Conservation (phyloP, 2,113 vertebrate species). For the Muntiacus reevesi region DNA sequence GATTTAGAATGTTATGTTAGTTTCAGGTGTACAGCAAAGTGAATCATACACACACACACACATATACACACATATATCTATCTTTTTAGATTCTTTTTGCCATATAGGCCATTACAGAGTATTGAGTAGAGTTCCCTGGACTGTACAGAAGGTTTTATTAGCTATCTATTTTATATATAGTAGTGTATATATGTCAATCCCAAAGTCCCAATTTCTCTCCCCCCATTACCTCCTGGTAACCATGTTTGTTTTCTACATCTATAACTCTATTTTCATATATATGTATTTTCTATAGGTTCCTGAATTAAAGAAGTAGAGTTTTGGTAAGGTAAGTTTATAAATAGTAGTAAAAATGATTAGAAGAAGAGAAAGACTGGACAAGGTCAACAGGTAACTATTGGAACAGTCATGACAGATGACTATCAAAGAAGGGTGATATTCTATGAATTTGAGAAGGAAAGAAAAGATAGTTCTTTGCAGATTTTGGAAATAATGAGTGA, state of each 20-base stretch:
- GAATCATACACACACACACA: neutral
- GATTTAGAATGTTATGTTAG: neutral
- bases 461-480: neutral
- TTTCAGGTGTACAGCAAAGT: neutral
- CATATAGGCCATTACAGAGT: neutral
- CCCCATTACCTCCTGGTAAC: neutral
- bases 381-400: neutral
- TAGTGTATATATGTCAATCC: neutral
- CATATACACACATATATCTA: neutral
- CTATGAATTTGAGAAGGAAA: neutral
- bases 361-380: neutral
- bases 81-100: neutral
- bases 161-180: neutral
- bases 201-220: neutral
- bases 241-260: neutral
- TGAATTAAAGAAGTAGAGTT: neutral
- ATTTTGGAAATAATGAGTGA: neutral
- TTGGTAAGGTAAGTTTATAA: neutral
- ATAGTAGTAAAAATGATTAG: neutral
- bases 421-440: neutral
- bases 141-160: neutral
- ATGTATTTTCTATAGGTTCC: neutral
- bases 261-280: neutral
- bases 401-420: neutral
- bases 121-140: neutral